phyloP scores from a whole-genome alignment of 2,113 vertebrate species.

The Motacilla alba region DNA sequence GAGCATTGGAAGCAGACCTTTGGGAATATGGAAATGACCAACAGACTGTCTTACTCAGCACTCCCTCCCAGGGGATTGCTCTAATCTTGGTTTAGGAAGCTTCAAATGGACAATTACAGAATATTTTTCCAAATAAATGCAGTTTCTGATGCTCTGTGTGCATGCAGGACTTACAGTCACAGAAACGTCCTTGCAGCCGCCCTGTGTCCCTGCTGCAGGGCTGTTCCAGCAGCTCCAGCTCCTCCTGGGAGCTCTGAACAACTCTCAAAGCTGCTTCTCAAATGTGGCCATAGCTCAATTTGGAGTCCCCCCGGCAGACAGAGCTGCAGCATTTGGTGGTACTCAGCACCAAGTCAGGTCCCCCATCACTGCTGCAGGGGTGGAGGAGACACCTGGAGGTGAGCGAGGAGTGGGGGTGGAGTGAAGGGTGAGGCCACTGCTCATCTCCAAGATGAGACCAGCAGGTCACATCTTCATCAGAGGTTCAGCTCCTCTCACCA shows the following conservation, averaged over 20 bases:
- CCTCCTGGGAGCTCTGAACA: neutral
- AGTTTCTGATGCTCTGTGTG: neutral
- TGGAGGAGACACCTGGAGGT: rapidly evolving
- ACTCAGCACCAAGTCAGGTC: neutral
- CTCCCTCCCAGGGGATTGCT: neutral
- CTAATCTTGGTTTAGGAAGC: neutral
- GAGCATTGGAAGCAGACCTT: neutral
- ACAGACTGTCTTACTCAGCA: neutral
- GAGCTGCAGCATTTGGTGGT: neutral
- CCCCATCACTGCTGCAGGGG: neutral
- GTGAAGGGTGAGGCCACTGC: neutral
- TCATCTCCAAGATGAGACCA: neutral
- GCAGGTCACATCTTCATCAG: neutral
- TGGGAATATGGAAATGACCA: neutral
- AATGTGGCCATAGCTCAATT: rapidly evolving
- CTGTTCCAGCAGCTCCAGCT: neutral
- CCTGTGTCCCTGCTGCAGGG: neutral
- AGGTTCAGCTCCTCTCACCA: neutral
- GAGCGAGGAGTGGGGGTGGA: neutral
- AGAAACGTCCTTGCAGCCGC: neutral
- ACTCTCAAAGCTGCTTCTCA: neutral
- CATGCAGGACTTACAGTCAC: neutral
- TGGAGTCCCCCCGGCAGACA: rapidly evolving
- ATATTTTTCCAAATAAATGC: neutral
- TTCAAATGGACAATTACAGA: neutral